phyloP scores from a whole-genome alignment of 1,140 invertebrate species.

The Pachypeltis micranthus region DNA sequence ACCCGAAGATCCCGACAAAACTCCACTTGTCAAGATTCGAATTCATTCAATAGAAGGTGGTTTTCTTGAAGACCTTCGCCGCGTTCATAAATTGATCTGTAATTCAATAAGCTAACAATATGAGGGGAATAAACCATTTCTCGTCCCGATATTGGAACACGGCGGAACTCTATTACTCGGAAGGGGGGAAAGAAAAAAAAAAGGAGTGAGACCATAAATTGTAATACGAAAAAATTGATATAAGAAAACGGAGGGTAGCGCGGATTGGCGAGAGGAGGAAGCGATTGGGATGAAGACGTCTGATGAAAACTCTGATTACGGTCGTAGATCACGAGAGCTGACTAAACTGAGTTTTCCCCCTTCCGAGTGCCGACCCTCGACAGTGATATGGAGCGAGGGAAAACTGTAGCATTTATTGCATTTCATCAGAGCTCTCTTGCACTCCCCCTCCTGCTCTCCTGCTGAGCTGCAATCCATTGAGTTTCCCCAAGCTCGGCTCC shows the following conservation, averaged over 20 bases:
- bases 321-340: conserved; percentile 15
- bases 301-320: conserved; percentile 17
- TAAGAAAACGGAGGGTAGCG: not conserved
- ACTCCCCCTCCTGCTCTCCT: not conserved
- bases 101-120: not conserved
- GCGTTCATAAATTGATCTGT: not conserved
- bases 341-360: not conserved
- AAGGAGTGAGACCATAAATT: not conserved
- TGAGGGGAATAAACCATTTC: not conserved
- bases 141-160: not conserved
- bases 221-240: conserved; percentile 4
- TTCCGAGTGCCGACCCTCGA: not conserved
- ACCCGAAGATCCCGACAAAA: too few species aligned
- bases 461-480: too few species aligned
- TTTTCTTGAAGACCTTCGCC: too few species aligned
- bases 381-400: not conserved
- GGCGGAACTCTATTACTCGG: too few species aligned
- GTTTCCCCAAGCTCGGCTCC: too few species aligned
- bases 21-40: not conserved
- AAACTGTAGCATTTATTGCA: conserved; percentile 21
- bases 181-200: not conserved
- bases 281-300: conserved; percentile 13
- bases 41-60: not conserved
- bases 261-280: not conserved
- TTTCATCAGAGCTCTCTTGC: conserved; percentile 14